Conservation (phyloP, 1,140 invertebrate species). For the Archegozetes longisetosus region DNA sequence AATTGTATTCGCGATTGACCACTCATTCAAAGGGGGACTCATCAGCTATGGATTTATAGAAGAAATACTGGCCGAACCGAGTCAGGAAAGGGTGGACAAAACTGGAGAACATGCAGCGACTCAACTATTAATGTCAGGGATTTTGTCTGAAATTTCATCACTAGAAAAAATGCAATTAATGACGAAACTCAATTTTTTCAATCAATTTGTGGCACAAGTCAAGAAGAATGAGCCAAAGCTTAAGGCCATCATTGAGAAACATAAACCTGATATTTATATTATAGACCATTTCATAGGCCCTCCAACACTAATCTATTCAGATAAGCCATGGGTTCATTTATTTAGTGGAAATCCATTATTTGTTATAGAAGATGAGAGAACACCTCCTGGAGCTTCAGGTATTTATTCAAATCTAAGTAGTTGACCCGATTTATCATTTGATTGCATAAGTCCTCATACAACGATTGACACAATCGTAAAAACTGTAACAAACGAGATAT, state of each 20-base stretch:
- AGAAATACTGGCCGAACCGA: background rate
- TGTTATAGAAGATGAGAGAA: background rate
- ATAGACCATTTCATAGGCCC: slow-evolving; percentile 2
- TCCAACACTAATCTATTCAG: background rate
- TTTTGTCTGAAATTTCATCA: background rate
- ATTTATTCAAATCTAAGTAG: too few relatives aligned
- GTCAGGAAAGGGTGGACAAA: background rate
- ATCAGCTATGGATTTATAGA: background rate
- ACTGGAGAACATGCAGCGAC: background rate
- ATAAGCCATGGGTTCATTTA: background rate
- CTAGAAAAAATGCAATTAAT: slow-evolving; percentile 1
- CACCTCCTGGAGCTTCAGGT: background rate
- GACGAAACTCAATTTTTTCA: background rate
- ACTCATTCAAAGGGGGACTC: background rate
- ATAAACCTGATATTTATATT: slow-evolving; percentile 1
- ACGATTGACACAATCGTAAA: too few relatives aligned
- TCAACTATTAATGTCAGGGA: background rate
- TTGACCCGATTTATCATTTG: too few relatives aligned
- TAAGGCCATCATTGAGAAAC: background rate
- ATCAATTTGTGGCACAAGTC: background rate
- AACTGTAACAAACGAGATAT: too few relatives aligned
- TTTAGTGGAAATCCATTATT: background rate
- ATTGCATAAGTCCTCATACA: too few relatives aligned
- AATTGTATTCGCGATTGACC: slow-evolving; percentile 9
- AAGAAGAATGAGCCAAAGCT: background rate